A percentile compares a stretch with the other conserved stretches of the same genome.
Conservation (phyloP, 2,797 vertebrate genomes). For the Eulemur rubriventer region DNA sequence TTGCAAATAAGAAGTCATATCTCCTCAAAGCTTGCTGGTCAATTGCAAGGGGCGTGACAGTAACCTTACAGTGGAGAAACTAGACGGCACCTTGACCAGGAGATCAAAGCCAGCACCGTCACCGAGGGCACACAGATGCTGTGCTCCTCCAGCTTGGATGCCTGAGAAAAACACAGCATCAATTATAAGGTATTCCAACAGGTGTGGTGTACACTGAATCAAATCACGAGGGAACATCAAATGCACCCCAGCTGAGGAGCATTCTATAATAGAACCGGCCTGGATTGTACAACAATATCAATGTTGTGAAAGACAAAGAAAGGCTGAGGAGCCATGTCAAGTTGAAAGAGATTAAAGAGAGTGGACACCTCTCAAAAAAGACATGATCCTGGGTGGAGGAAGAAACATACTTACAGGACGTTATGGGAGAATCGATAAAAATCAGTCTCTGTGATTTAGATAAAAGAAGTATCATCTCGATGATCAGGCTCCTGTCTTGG, state of each 20-base stretch:
- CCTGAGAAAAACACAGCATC: fast-evolving
- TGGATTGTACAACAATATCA: neutral
- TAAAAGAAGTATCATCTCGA: neutral
- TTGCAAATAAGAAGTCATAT: neutral
- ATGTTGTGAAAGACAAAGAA: neutral
- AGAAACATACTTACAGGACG: neutral
- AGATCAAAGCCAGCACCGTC: neutral
- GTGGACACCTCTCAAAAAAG: neutral
- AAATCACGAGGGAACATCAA: neutral
- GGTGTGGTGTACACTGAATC: neutral
- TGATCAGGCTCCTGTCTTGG: neutral
- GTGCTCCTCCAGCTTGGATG: neutral
- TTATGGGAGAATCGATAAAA: neutral
- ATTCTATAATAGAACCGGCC: neutral
- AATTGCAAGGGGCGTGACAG: neutral
- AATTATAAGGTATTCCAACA: neutral
- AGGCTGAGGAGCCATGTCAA: neutral
- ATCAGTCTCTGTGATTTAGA: neutral
- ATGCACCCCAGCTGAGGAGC: neutral
- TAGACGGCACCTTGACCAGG: neutral
- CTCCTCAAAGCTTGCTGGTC: neutral
- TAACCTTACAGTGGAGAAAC: neutral
- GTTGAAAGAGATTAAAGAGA: neutral
- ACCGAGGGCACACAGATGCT: neutral
- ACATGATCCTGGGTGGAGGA: neutral